phyloP scores from a whole-genome alignment of 2,797 vertebrate genomes.

The Myripristis murdjan region DNA sequence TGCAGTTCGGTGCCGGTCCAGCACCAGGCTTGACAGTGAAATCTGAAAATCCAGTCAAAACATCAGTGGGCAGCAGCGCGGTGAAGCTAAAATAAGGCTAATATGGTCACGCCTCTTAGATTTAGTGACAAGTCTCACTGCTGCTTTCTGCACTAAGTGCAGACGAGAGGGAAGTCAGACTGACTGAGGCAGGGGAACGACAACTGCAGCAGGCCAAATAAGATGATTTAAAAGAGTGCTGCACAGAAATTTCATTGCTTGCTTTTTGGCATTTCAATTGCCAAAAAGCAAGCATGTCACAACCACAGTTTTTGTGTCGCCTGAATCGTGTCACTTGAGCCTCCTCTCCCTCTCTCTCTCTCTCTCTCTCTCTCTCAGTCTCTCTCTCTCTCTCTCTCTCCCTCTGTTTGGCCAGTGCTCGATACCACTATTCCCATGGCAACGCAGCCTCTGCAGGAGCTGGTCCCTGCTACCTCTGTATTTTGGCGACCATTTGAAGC shows the following conservation, averaged over 20 bases:
- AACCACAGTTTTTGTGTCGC: background rate
- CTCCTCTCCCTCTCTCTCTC: constrained; percentile 5
- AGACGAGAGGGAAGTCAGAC: background rate
- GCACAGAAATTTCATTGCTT: no score
- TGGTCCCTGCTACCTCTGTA: background rate
- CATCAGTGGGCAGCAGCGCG: no score
- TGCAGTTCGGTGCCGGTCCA: no score
- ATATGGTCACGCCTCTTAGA: background rate
- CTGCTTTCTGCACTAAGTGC: background rate
- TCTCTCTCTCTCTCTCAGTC: background rate
- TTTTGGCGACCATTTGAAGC: constrained; percentile 11
- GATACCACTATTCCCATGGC: constrained; percentile 41
- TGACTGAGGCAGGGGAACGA: no score
- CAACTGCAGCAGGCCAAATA: no score
- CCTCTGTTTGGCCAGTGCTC: constrained; percentile 9
- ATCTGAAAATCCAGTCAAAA: no score
- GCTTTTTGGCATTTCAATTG: no score
- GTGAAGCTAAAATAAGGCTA: background rate
- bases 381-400: background rate
- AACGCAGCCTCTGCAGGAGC: constrained; percentile 26
- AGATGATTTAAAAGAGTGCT: no score
- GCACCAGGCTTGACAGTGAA: no score
- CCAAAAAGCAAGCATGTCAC: background rate
- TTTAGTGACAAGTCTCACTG: background rate
- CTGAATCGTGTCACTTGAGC: background rate